Base-by-base conservation (phyloP, 1,140 invertebrate species). In the Watersipora subatra region DNA sequence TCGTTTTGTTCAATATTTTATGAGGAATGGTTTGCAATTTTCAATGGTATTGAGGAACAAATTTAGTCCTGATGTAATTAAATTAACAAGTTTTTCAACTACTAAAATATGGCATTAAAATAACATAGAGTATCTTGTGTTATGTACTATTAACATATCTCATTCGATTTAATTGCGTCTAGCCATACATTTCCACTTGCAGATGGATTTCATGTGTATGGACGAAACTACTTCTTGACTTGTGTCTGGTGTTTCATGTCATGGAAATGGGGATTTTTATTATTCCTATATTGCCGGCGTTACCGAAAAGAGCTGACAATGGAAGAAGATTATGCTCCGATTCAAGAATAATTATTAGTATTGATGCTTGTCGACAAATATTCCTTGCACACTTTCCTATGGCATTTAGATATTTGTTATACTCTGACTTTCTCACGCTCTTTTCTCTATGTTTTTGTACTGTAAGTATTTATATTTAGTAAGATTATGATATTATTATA, bases 211-310 rank as follows among this genome's bases (percentile, higher is more conserved):
- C 69, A 69, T 1, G 65, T 72, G 2, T 66, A 73, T 28, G 75
- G 75, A 12, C 46, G 65, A 19, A 73, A 72, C 17, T 77, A 72
- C 65, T 79, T 75, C 65, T 27, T 79, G 27, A 69, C 75, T 0
- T 69, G 68, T 66, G 74, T 79, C 1, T 79, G 77, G 76, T 73
- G 71, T 55, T 75, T 76, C 62, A 77, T 79, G 76, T 74, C 76
- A 0, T 77, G 75, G 75, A 79, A 79, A 58, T 79, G 77, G 77
- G 77, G 74, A 15, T 76, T 78, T 58, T 64, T 70, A 2, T 65
- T 77, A 7, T 71, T 77, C 55, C 71, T 68, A 57, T 77, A 70
- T 61, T 71, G 74, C 0, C 67, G 75, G 3, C 57, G 25, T 2
- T 76, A 76, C 62, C 30, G 66, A n/a, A n/a, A n/a, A 20, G 27